Conservation (phyloP, 1,140 invertebrate species). For the Trypoxylus dichotomus region DNA sequence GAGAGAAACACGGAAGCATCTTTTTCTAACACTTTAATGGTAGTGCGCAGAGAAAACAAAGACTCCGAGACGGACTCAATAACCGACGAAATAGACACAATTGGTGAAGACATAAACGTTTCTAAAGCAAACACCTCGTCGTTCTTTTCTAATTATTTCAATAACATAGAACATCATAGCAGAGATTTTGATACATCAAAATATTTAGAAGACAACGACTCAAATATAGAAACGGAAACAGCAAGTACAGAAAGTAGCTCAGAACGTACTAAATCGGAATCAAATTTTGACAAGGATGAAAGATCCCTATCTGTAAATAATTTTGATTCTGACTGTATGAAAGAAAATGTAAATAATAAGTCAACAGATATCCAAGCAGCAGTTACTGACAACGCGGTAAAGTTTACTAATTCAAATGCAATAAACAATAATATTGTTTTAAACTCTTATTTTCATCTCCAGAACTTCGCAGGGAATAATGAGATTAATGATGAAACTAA, state of each 20-base stretch:
- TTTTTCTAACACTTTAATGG: neutral
- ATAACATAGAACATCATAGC: slow-evolving; percentile 33
- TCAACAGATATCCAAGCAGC: neutral
- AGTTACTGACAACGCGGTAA: neutral
- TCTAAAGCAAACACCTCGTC: slow-evolving; percentile 39
- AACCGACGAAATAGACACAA: slow-evolving; percentile 14
- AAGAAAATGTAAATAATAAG: slow-evolving; percentile 17
- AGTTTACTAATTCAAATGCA: neutral
- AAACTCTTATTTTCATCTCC: neutral
- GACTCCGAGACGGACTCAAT: slow-evolving; percentile 32
- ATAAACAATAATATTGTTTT: neutral
- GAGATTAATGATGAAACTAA: neutral
- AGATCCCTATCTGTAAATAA: neutral
- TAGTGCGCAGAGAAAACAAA: neutral
- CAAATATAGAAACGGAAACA: neutral
- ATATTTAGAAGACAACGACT: slow-evolving; percentile 31
- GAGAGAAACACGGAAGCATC: neutral
- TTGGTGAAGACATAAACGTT: neutral
- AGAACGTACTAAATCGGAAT: neutral
- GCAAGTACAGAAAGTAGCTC: neutral
- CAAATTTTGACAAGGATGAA: neutral
- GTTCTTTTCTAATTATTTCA: slow-evolving; percentile 57
- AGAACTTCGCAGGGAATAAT: neutral
- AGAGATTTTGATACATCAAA: slow-evolving; percentile 43
- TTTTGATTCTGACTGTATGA: neutral